Evolutionary conservation across 2,888 invertebrate genomes (phyloP).

Genomic region (Liodrosophila aerea): DNA sequence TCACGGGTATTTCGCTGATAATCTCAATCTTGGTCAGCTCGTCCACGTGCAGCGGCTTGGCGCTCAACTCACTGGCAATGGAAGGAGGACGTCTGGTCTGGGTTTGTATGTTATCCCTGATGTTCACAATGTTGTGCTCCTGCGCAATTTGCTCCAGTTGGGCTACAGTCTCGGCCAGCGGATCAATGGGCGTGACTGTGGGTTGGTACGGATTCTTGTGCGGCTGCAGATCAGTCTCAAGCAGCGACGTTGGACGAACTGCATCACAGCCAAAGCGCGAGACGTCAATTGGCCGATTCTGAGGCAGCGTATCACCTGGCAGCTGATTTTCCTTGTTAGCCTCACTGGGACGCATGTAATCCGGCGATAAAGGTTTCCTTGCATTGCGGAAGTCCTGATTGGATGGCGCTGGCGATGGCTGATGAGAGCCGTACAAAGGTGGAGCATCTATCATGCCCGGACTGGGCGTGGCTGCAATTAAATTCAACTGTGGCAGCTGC

Average conservation of each 20-base stretch:
- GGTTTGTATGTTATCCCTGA: slow-evolving; percentile 75
- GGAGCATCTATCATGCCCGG: slow-evolving; percentile 49
- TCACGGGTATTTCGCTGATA: slow-evolving; percentile 55
- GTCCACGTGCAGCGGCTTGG: slow-evolving; percentile 61
- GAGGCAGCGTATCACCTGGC: slow-evolving; percentile 62
- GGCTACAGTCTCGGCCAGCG: slow-evolving; percentile 68
- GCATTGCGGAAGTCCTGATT: slow-evolving; percentile 72
- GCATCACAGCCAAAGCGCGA: slow-evolving; percentile 69
- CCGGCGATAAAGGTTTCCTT: slow-evolving; percentile 71
- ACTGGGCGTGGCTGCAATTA: slow-evolving; percentile 78
- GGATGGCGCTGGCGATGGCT: slow-evolving; percentile 56
- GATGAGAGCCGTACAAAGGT: slow-evolving; percentile 62
- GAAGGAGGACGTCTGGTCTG: slow-evolving; percentile 76
- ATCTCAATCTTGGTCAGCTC: slow-evolving; percentile 77
- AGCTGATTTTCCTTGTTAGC: slow-evolving; percentile 65
- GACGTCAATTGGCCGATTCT: slow-evolving; percentile 80
- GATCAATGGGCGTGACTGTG: slow-evolving; percentile 59
- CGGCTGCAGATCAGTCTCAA: slow-evolving; percentile 54
- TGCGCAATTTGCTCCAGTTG: slow-evolving; percentile 69
- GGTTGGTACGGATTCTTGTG: slow-evolving; percentile 51
- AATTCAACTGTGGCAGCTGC: slow-evolving; percentile 66
- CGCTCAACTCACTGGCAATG: slow-evolving; percentile 59
- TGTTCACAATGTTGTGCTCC: slow-evolving; percentile 71
- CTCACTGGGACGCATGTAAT: slow-evolving; percentile 78
- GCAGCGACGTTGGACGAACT: slow-evolving; percentile 56